Evolutionary conservation across 2,797 vertebrate genomes (phyloP).

Genomic region (Chiroxiphia lanceolata): DNA sequence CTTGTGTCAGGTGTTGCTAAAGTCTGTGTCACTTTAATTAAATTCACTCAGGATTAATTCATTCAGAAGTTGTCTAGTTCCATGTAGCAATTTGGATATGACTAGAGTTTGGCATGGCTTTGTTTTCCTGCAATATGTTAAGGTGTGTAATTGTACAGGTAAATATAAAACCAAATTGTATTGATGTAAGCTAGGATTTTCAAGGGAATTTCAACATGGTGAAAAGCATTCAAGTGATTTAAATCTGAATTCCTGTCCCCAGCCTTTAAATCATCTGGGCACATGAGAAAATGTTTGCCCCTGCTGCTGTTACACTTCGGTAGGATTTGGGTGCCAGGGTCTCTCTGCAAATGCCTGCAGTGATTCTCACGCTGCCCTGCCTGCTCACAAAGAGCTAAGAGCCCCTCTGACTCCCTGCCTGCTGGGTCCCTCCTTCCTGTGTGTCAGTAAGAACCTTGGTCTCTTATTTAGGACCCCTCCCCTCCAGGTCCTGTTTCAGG

Average conservation of each 20-base stretch:
- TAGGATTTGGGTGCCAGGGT: background rate
- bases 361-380: background rate
- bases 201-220: background rate
- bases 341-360: background rate
- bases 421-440: background rate
- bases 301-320: background rate
- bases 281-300: background rate
- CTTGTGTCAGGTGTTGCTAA: background rate
- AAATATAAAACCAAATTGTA: background rate
- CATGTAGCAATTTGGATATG: background rate
- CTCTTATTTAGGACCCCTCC: background rate
- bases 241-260: background rate
- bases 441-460: background rate
- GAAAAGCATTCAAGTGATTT: background rate
- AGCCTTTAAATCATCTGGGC: background rate
- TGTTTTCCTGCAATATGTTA: background rate
- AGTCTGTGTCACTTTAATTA: background rate
- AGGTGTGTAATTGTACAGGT: background rate
- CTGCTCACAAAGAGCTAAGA: background rate
- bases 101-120: background rate
- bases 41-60: background rate
- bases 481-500: fast-evolving
- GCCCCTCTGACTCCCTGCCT: background rate
- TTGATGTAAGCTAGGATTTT: background rate
- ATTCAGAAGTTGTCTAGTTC: background rate